phyloP scores from a whole-genome alignment of 2,797 vertebrate genomes.

The Bovichtus diacanthus region DNA sequence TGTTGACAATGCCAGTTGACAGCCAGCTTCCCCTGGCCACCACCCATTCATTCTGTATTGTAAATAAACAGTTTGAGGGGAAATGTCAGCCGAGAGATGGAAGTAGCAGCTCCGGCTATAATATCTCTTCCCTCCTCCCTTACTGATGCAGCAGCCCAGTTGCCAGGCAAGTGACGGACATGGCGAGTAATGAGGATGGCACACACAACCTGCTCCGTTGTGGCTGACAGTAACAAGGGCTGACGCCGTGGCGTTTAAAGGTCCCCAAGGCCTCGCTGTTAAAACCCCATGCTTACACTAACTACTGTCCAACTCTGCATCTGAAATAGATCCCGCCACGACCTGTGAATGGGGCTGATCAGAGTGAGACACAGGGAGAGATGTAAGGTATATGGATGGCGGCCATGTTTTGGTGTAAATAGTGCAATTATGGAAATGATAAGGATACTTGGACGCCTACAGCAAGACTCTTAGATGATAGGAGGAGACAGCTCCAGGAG shows the following conservation, averaged over 20 bases:
- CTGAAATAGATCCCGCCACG: conserved; percentile 55
- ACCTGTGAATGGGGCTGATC: conserved; percentile 69
- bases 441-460: conserved; percentile 39
- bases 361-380: conserved; percentile 18
- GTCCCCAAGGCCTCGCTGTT: conserved; percentile 66
- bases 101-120: conserved; percentile 60
- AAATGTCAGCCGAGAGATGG: conserved; percentile 72
- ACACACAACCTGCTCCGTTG: conserved; percentile 75
- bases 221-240: conserved; percentile 76
- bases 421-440: conserved; percentile 58
- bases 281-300: conserved; percentile 57
- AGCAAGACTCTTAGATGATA: conserved; percentile 37
- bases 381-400: conserved; percentile 19
- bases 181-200: conserved; percentile 80
- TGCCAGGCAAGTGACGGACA: conserved; percentile 74
- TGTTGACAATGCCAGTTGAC: conserved; percentile 77
- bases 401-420: conserved; percentile 48
- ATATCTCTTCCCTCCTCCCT: conserved; percentile 52
- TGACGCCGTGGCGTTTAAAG: conserved; percentile 76
- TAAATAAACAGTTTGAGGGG: conserved; percentile 82
- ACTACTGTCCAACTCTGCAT: conserved; percentile 32
- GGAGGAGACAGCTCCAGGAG: conserved; percentile 24
- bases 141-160: conserved; percentile 37
- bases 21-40: conserved; percentile 69
- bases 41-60: conserved; percentile 71